Base-by-base conservation (phyloP, 2,888 invertebrate genomes). In the Empis stercorea region DNA sequence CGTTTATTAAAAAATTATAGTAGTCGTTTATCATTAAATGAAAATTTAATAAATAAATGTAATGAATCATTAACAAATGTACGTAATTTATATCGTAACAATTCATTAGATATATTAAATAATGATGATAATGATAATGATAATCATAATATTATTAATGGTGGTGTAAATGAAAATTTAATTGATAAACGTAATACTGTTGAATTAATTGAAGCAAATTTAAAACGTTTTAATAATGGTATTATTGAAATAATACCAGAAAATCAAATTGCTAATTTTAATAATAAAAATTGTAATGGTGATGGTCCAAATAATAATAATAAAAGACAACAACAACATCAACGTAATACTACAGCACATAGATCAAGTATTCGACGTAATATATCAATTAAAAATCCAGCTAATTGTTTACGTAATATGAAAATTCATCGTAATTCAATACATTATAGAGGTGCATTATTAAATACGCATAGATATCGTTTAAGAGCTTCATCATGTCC, bases 401-500 rank as follows among this genome's bases (percentile, higher is more conserved):
- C 48, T 13, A 78, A 84, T 58, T 85, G 84, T 60, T 74, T 85
- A 49, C 81, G 79, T 63, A 75, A 80, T 56, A 75, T 81, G 58
- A 71, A 76, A 51, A 71, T 81, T 17, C 86, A 86, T 55, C 73
- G 87, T 53, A 87, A 85, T 61, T 87, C 87, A 0, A 80, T 91
- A 53, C 85, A 88, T 65, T 88, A 89, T 65, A 79, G 89, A 42
- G 87, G 87, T 39, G 88, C 89, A 6, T 83, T 88, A 73, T 68
- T 91, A 48, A 88, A 86, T 63, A 82, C 85, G 48, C 82, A 83
- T 58, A 79, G 84, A 53, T 91, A 91, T 65, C 76, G 82, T 46
- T 68, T 91, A 49, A 76, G 85, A 52, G 89, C 92, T 1, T 88
- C 87, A 3, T 92, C 92, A 40, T 93, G 93, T 64, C 94, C 94